A percentile compares a stretch with the other conserved stretches of the same genome.
These are phyloP conservation scores for Oligia strigilis DNA, from an alignment of 2,888 invertebrate genomes.

Conservation along the genomic window DNA sequence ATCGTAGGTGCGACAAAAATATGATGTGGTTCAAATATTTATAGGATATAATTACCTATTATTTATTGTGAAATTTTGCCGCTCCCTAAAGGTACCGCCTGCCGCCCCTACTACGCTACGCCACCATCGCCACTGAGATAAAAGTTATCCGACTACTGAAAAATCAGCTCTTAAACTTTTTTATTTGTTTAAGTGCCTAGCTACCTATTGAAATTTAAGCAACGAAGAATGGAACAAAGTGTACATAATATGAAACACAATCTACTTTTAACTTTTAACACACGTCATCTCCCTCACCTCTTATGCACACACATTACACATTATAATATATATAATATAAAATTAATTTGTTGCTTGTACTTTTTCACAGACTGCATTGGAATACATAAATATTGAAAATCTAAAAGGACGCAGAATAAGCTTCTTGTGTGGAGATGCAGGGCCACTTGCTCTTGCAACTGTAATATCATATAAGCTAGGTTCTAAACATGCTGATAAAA, in stretches of 20 bases:
- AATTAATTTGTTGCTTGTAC: neutral
- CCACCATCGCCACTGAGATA: too few relatives aligned
- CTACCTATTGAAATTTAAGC: too few relatives aligned
- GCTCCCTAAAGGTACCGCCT: too few relatives aligned
- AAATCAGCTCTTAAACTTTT: neutral
- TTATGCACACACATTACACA: neutral
- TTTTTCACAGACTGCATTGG: conserved; percentile 76
- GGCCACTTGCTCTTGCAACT: conserved; percentile 94
- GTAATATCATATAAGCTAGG: conserved; percentile 92
- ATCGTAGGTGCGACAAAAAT: too few relatives aligned
- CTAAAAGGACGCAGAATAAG: conserved; percentile 88
- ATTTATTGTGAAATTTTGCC: too few relatives aligned
- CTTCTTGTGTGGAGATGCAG: conserved; percentile 95
- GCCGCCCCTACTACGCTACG: too few relatives aligned
- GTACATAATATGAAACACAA: neutral
- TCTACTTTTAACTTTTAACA: neutral
- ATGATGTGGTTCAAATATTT: too few relatives aligned
- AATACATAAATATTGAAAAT: conserved; percentile 78
- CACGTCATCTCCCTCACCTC: neutral
- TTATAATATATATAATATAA: too few relatives aligned
- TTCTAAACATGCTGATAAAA: conserved; percentile 70
- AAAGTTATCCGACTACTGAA: neutral
- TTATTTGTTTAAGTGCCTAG: neutral
- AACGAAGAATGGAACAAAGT: neutral
- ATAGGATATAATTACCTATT: too few relatives aligned